Conservation (phyloP, 2,113 vertebrate genomes). For the Tretioscincus oriximinensis region DNA sequence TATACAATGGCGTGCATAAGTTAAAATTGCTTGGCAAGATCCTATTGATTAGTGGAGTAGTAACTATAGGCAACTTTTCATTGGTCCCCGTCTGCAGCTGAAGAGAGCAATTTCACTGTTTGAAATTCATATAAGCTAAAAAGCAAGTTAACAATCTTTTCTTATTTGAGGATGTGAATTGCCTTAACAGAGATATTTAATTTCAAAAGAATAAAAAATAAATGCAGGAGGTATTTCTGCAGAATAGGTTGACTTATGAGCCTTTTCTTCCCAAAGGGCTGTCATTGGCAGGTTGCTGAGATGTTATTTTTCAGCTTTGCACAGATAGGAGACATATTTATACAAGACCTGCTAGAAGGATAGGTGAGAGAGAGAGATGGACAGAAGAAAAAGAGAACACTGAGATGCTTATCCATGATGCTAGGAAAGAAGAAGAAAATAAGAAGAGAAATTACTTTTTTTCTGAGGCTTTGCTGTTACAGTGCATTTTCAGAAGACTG, state of each 20-base stretch:
- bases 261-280: background rate
- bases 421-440: background rate
- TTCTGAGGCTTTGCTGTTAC: slow-evolving; percentile 17
- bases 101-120: background rate
- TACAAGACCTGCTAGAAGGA: background rate
- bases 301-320: background rate
- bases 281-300: background rate
- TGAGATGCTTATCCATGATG: slow-evolving; percentile 5
- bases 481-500: slow-evolving; percentile 35
- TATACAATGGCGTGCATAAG: too few relatives aligned
- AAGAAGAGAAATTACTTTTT: background rate
- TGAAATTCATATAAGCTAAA: background rate
- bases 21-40: background rate
- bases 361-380: background rate
- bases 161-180: background rate
- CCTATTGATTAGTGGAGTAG: background rate
- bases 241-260: background rate
- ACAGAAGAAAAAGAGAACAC: background rate
- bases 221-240: background rate
- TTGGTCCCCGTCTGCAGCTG: background rate
- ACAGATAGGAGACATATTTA: background rate
- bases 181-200: background rate
- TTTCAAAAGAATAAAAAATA: background rate
- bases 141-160: background rate
- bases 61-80: too few relatives aligned